Evolutionary conservation across 2,113 vertebrate species (phyloP), one percentile per base, ranked within the genome.

Genomic region (Charina bottae): DNA sequence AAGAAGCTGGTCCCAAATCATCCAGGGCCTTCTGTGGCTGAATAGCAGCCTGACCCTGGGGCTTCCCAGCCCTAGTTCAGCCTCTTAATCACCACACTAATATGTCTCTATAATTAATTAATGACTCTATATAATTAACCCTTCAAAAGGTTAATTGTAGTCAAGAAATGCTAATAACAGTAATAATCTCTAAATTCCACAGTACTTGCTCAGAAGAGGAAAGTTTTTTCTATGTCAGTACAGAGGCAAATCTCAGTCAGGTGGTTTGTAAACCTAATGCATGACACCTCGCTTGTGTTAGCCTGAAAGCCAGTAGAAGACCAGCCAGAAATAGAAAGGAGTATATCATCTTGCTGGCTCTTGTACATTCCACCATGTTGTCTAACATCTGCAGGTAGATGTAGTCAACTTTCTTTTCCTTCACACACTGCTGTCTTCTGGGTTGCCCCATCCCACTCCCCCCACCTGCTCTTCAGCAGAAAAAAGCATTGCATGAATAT

Each of bases 141-240:
- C 85, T 3, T 23, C 1, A 0, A 28, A 78, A 59, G 28, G 19
- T 92, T 92, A 92, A 78, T 68, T 46, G 92, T 89, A 46, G 17
- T 26, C 0, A 0, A 93, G 59, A 86, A 91, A 89, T 49, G 58
- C 64, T 68, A 60, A 11, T 23, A 28, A 60, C 94, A 92, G 94
- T 90, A 42, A 60, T 93, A 93, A 96, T 93, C 94, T 92, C 93
- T 90, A 93, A 85, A 97, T 96, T 92, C 95, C 95, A 84, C 17
- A 0, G 0, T 0, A 94, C 19, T 90, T 92, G 92, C 88, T 88
- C 6, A 1, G 58, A 89, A 54, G 42, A 90, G n/a, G 46, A 90
- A 92, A 59, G 89, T 91, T 90, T 46, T 88, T 78, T n/a, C 84
- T 64, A 53, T 72, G 42, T n/a, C n/a, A 24, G 26, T 53, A 42